Conservation (phyloP, 2,888 invertebrate genomes). For the Anaspis maculata region DNA sequence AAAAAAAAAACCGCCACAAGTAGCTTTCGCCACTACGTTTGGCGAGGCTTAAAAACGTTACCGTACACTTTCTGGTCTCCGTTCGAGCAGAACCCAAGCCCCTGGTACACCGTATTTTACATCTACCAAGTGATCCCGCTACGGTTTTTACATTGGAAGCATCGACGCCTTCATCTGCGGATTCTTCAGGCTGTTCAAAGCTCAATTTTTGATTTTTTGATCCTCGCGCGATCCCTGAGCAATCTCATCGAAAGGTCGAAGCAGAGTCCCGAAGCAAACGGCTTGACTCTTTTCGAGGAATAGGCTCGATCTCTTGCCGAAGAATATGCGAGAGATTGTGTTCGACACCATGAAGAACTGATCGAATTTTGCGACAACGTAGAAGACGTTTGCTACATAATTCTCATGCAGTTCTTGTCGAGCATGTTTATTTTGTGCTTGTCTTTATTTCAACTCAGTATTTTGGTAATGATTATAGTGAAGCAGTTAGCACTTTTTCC, state of each 20-base stretch:
- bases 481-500: conserved; percentile 9
- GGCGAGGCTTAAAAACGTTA: conserved; percentile 5
- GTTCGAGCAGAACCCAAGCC: conserved; percentile 9
- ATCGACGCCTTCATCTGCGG: conserved; percentile 12
- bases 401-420: conserved; percentile 15
- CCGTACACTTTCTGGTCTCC: conserved; percentile 11
- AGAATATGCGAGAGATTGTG: conserved; percentile 9
- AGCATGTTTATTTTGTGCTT: conserved; percentile 16
- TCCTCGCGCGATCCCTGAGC: conserved; percentile 4
- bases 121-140: conserved; percentile 8
- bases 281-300: neutral
- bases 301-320: too few relatives aligned
- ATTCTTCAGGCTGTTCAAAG: conserved; percentile 11
- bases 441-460: conserved; percentile 14
- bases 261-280: neutral
- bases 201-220: conserved; percentile 13
- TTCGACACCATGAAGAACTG: conserved; percentile 12
- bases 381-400: conserved; percentile 11
- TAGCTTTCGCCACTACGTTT: conserved; percentile 5
- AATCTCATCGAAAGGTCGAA: conserved; percentile 3
- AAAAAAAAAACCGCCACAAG: conserved; percentile 7
- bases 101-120: conserved; percentile 8
- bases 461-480: neutral
- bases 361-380: conserved; percentile 12
- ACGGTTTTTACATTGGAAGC: conserved; percentile 11